These are phyloP conservation scores for Typhlichthys subterraneus DNA, from an alignment of 2,797 vertebrate species.

Conservation along the genomic window DNA sequence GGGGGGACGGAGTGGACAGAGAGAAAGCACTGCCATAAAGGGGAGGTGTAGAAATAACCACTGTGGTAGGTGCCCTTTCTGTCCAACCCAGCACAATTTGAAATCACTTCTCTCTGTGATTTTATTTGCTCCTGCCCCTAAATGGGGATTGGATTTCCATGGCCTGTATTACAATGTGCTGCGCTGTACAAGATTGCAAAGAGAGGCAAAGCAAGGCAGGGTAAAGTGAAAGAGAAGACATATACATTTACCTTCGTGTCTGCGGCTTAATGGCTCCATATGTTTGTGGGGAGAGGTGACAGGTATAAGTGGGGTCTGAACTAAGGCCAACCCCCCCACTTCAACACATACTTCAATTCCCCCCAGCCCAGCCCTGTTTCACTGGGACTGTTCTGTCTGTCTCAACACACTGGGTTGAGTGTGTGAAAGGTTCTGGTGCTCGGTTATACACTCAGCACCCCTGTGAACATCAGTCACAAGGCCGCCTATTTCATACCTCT, in stretches of 20 bases:
- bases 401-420: constrained; percentile 54
- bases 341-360: constrained; percentile 54
- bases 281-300: constrained; percentile 83
- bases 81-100: constrained; percentile 74
- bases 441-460: constrained; percentile 43
- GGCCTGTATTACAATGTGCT: constrained; percentile 82
- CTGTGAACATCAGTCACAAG: constrained; percentile 57
- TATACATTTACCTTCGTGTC: constrained; percentile 80
- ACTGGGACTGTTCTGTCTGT: constrained; percentile 59
- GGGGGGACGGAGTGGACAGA: constrained; percentile 40
- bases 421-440: constrained; percentile 59
- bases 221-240: constrained; percentile 73
- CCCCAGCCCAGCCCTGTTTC: constrained; percentile 40
- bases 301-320: constrained; percentile 81
- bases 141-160: constrained; percentile 82
- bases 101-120: constrained; percentile 79
- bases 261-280: constrained; percentile 81
- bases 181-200: constrained; percentile 81
- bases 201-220: constrained; percentile 55
- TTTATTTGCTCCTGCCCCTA: constrained; percentile 76
- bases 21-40: constrained; percentile 65
- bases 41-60: constrained; percentile 74
- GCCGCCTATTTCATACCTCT: constrained; percentile 54
- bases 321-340: constrained; percentile 70
- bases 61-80: constrained; percentile 35